phyloP scores from a whole-genome alignment of 2,797 vertebrate genomes.

The Pempheris klunzingeri region DNA sequence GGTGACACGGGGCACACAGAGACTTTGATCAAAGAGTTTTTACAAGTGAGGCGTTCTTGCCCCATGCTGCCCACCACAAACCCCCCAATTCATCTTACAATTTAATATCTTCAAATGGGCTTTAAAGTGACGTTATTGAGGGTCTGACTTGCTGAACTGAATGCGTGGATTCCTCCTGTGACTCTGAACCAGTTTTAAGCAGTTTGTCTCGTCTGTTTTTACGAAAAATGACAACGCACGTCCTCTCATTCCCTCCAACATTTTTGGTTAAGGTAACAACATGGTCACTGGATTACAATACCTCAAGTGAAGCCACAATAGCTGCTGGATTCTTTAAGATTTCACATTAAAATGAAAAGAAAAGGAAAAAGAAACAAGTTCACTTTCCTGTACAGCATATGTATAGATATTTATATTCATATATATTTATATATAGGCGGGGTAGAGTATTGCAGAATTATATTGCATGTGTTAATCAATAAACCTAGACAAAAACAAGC shows the following conservation, averaged over 20 bases:
- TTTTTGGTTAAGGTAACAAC: conserved; percentile 86
- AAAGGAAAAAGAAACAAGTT: conserved; percentile 70
- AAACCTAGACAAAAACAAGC: conserved; percentile 85
- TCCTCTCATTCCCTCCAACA: conserved; percentile 71
- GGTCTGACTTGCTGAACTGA: conserved; percentile 64
- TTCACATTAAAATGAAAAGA: conserved; percentile 79
- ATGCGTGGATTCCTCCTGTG: conserved; percentile 48
- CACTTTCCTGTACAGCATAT: conserved; percentile 85
- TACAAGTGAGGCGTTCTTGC: conserved; percentile 53
- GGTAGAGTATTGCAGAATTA: conserved; percentile 88
- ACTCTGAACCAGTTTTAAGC: conserved; percentile 54
- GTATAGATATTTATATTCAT: conserved; percentile 85
- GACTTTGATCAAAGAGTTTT: conserved; percentile 40
- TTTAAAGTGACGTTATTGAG: conserved; percentile 66
- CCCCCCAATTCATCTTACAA: conserved; percentile 34
- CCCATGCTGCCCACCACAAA: conserved; percentile 31
- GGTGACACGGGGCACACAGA: conserved; percentile 32
- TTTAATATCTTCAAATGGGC: conserved; percentile 48
- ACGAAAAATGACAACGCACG: conserved; percentile 63
- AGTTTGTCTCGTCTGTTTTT: conserved; percentile 45
- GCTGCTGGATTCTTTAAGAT: conserved; percentile 84
- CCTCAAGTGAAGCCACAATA: conserved; percentile 84
- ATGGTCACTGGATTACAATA: conserved; percentile 84
- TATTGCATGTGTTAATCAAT: conserved; percentile 88
- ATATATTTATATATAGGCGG: conserved; percentile 85